Evolutionary conservation across 1,140 invertebrate genomes (phyloP).

Genomic region (Varroa destructor): DNA sequence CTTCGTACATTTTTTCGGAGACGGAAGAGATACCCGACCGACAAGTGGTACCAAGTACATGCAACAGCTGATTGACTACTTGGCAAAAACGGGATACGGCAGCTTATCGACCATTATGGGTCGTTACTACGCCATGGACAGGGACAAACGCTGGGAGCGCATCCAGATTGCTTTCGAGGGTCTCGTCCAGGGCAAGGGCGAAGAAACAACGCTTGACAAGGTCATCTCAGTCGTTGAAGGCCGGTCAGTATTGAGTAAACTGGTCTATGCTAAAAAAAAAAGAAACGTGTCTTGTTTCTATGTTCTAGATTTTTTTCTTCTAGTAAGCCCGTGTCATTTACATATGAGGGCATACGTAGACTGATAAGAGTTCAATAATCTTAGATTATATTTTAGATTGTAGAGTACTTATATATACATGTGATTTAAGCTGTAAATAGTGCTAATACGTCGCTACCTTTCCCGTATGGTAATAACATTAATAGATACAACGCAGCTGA

Average conservation of each 20-base stretch:
- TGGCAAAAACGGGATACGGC: constrained; percentile 39
- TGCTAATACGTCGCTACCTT: no score
- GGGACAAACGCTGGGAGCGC: constrained; percentile 44
- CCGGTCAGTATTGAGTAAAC: constrained; percentile 31
- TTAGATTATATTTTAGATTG: no score
- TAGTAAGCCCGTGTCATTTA: no score
- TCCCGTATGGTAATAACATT: background rate
- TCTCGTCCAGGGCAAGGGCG: constrained; percentile 41
- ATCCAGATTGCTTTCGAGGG: constrained; percentile 45
- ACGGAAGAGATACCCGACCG: constrained; percentile 45
- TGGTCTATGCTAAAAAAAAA: background rate
- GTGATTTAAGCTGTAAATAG: no score
- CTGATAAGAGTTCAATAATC: no score
- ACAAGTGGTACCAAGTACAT: constrained; percentile 39
- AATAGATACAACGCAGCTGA: constrained; percentile 29
- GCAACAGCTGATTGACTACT: constrained; percentile 32
- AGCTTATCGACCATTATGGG: constrained; percentile 43
- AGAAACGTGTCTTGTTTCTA: no score
- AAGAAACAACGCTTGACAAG: constrained; percentile 36
- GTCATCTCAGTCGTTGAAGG: constrained; percentile 38
- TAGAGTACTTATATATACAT: no score
- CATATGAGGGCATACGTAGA: no score
- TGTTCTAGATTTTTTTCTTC: no score
- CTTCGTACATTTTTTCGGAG: constrained; percentile 44
- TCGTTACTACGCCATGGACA: constrained; percentile 47